Conservation (phyloP, 2,113 vertebrate species). For the Rhinolophus ferrumequinum region DNA sequence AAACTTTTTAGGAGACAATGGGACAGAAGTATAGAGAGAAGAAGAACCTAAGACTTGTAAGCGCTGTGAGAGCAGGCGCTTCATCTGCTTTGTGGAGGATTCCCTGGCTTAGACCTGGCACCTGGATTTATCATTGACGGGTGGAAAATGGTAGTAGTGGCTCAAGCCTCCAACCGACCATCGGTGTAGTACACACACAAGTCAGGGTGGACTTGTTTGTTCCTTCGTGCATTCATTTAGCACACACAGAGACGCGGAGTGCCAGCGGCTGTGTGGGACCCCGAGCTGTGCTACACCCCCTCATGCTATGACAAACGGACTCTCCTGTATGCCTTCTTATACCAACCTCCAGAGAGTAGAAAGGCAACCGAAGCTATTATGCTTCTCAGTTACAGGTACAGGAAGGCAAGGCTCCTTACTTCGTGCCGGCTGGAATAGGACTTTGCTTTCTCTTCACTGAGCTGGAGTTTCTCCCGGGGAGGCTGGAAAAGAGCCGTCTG, state of each 20-base stretch:
- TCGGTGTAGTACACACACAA: neutral
- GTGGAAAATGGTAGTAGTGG: neutral
- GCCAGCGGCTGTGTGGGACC: neutral
- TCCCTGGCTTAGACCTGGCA: neutral
- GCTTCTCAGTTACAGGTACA: neutral
- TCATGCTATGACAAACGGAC: neutral
- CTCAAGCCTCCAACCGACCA: neutral
- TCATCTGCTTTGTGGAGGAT: no score
- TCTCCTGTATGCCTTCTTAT: neutral
- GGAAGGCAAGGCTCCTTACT: conserved; percentile 31
- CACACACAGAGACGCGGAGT: neutral
- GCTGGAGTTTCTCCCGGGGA: conserved; percentile 71
- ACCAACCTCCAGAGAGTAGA: neutral
- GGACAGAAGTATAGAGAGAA: neutral
- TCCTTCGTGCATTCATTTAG: neutral
- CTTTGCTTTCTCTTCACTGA: conserved; percentile 67
- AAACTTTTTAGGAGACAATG: neutral
- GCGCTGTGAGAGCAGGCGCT: neutral
- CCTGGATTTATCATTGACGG: neutral
- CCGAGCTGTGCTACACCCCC: no score
- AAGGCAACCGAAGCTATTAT: neutral
- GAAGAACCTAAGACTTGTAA: neutral
- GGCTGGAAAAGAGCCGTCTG: conserved; percentile 64
- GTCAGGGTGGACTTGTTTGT: neutral
- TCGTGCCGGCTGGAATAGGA: neutral